phyloP scores from a whole-genome alignment of 2,888 invertebrate species.

The Julus scandinavius region DNA sequence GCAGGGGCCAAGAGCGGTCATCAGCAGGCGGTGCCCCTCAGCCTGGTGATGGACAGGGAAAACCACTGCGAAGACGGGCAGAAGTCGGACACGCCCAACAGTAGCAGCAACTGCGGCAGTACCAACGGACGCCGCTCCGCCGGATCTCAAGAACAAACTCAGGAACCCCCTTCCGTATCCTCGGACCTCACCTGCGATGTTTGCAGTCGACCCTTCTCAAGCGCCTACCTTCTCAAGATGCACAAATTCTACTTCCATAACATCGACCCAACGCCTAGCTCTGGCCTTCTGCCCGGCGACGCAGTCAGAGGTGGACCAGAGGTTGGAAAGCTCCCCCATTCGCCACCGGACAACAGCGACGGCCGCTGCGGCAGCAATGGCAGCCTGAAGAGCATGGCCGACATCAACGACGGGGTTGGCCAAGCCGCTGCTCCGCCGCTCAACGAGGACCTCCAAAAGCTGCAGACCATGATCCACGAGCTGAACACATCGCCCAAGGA shows the following conservation, averaged over 20 bases:
- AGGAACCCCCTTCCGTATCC: constrained; percentile 58
- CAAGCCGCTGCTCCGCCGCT: constrained; percentile 66
- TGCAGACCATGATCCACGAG: constrained; percentile 91
- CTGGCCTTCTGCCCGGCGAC: not conserved
- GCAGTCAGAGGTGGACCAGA: not conserved
- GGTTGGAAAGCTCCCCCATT: not conserved
- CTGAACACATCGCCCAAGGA: constrained; percentile 74
- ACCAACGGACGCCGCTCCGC: constrained; percentile 53
- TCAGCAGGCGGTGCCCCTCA: constrained; percentile 54
- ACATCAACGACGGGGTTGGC: not conserved
- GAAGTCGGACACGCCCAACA: constrained; percentile 65
- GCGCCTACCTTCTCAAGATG: constrained; percentile 66
- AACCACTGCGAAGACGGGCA: constrained; percentile 64
- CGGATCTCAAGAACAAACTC: constrained; percentile 54
- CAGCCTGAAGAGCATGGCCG: constrained; percentile 1
- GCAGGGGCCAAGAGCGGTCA: not conserved
- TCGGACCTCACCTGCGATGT: constrained; percentile 64
- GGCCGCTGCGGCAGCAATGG: constrained; percentile 45
- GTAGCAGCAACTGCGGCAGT: constrained; percentile 60
- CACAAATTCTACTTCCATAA: constrained; percentile 67
- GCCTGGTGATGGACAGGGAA: constrained; percentile 55
- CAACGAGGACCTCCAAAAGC: constrained; percentile 85
- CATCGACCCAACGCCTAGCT: constrained; percentile 58
- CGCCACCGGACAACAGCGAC: constrained; percentile 24
- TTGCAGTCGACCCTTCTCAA: constrained; percentile 66